Percentiles rank a stretch among this genome's conserved stretches.
These are phyloP conservation scores for Allacma fusca DNA, from an alignment of 2,888 invertebrate species.

Conservation along the genomic window DNA sequence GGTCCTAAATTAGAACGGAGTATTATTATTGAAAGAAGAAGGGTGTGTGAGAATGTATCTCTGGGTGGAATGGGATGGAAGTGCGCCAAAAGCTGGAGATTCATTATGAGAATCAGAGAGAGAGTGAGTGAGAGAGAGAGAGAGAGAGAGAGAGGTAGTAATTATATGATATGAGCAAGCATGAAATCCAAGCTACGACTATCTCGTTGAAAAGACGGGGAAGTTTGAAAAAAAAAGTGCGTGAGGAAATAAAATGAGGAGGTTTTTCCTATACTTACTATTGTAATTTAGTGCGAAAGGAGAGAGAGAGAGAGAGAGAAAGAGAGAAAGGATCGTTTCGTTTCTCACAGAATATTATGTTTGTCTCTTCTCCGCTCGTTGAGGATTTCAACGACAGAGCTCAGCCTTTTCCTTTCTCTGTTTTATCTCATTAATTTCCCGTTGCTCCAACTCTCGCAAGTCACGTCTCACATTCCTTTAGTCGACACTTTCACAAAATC, in stretches of 20 bases:
- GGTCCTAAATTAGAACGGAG: constrained; percentile 13
- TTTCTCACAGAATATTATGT: neutral
- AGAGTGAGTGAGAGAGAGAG: neutral
- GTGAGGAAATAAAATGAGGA: constrained; percentile 6
- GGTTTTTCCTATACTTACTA: neutral
- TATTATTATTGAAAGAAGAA: no score
- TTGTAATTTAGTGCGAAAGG: constrained; percentile 22
- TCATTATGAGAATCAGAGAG: no score
- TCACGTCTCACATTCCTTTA: constrained; percentile 36
- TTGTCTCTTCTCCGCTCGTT: neutral
- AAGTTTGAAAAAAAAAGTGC: neutral
- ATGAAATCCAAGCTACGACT: constrained; percentile 9
- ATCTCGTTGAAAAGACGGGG: neutral
- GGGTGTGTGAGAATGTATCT: neutral
- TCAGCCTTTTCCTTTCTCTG: constrained; percentile 34
- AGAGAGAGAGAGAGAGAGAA: neutral
- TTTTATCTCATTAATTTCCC: constrained; percentile 60
- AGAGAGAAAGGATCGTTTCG: neutral
- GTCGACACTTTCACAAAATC: constrained; percentile 24
- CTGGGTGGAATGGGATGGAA: neutral
- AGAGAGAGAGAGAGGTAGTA: neutral
- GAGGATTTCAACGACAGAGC: neutral
- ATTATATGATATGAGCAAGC: constrained; percentile 8
- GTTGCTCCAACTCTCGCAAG: constrained; percentile 37
- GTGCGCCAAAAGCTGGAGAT: no score